A percentile compares a stretch with the other conserved stretches of the same genome.
phyloP scores from a whole-genome alignment of 2,888 invertebrate genomes.

The Chaitophorus viminalis region DNA sequence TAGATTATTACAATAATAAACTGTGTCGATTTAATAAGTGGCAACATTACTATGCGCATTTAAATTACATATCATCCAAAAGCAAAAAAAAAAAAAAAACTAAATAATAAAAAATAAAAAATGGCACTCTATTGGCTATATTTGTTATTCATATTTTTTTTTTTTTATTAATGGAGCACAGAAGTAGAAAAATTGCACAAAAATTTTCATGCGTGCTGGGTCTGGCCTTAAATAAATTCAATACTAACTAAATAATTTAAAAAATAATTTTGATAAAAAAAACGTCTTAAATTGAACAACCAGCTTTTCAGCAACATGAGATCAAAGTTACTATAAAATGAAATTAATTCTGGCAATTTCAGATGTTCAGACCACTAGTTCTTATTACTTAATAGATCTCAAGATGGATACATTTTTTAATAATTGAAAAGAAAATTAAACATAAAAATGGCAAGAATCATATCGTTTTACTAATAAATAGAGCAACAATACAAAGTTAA shows the following conservation, averaged over 20 bases:
- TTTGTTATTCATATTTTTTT: slow-evolving; percentile 1
- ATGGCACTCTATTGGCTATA: slow-evolving; percentile 51
- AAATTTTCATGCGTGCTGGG: slow-evolving; percentile 40
- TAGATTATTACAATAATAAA: slow-evolving; percentile 44
- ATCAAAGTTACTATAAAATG: slow-evolving; percentile 60
- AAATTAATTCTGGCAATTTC: slow-evolving; percentile 59
- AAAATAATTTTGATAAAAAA: slow-evolving; percentile 61
- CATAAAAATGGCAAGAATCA: slow-evolving; percentile 59
- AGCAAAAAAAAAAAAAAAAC: slow-evolving; percentile 4
- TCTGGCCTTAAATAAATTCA: slow-evolving; percentile 47
- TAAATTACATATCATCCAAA: slow-evolving; percentile 4
- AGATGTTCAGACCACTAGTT: slow-evolving; percentile 44
- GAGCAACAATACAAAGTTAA: slow-evolving; percentile 52
- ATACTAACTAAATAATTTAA: slow-evolving; percentile 51
- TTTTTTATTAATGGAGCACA: neutral
- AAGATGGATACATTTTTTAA: slow-evolving; percentile 36
- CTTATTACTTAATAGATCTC: slow-evolving; percentile 52
- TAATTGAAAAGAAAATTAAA: slow-evolving; percentile 41
- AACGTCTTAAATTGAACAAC: slow-evolving; percentile 53
- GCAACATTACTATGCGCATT: slow-evolving; percentile 13
- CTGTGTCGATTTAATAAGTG: slow-evolving; percentile 54
- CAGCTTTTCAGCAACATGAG: slow-evolving; percentile 59
- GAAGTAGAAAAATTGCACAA: slow-evolving; percentile 47
- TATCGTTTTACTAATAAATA: slow-evolving; percentile 45
- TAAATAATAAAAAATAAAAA: slow-evolving; percentile 24